A percentile compares a stretch with the other conserved stretches of the same genome.
Evolutionary conservation across 1,140 invertebrate species (phyloP).

Genomic region (Hyposmocoma kahamanoa): DNA sequence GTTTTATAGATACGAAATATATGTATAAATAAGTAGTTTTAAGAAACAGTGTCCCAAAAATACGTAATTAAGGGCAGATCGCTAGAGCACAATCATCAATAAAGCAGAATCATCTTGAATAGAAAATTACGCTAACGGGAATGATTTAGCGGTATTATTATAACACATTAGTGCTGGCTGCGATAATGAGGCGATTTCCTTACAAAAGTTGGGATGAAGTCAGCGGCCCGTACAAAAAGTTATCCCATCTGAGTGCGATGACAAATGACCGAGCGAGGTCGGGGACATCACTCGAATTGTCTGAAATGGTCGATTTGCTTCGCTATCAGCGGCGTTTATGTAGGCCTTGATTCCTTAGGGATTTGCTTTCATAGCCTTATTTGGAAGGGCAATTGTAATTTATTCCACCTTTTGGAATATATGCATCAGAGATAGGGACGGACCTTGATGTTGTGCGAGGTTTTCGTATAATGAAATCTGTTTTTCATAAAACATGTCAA

Average conservation of each 20-base stretch:
- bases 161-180: constrained; percentile 28
- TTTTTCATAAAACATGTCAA: too few species aligned
- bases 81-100: too few species aligned
- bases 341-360: constrained; percentile 17
- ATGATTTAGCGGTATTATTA: constrained; percentile 24
- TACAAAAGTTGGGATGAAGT: constrained; percentile 53
- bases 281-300: constrained; percentile 31
- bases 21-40: too few species aligned
- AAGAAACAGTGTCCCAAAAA: too few species aligned
- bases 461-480: too few species aligned
- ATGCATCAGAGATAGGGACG: too few species aligned
- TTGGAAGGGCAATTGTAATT: not conserved
- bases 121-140: constrained; percentile 21
- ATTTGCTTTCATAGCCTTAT: constrained; percentile 17
- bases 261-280: constrained; percentile 46
- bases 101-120: too few species aligned
- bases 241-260: constrained; percentile 56
- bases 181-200: constrained; percentile 48
- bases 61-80: too few species aligned
- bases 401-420: too few species aligned
- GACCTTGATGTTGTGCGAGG: too few species aligned
- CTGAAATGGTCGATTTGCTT: constrained; percentile 57
- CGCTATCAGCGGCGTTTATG: constrained; percentile 33
- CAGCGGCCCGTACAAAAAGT: constrained; percentile 61
- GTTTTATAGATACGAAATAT: too few species aligned